Evolutionary conservation across 2,113 vertebrate species (phyloP).

Genomic region (Cisticola juncidis): DNA sequence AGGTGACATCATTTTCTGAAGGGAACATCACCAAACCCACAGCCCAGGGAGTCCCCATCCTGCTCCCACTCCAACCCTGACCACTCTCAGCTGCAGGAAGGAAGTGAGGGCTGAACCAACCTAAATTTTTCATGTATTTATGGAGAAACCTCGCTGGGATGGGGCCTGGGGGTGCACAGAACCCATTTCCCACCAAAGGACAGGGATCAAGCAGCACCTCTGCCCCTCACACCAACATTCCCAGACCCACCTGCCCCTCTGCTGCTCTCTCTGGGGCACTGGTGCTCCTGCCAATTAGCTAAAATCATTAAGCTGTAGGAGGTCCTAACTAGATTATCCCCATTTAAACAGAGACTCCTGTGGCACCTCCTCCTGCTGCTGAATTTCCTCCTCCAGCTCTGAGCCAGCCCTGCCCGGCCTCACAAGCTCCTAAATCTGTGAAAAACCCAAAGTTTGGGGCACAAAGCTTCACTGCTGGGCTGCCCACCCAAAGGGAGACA

Average conservation of each 20-base stretch:
- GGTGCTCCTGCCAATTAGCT: background rate
- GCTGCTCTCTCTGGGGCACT: background rate
- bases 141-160: background rate
- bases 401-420: background rate
- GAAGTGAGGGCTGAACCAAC: background rate
- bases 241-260: background rate
- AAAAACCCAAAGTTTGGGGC: background rate
- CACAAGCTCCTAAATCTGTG: background rate
- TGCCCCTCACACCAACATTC: fast-evolving
- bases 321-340: background rate
- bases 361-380: background rate
- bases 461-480: background rate
- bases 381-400: background rate
- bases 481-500: background rate
- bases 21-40: background rate
- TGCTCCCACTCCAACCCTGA: background rate
- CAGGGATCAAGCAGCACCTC: background rate
- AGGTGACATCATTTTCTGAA: background rate
- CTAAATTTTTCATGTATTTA: fast-evolving
- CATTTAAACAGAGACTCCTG: background rate
- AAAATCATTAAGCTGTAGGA: background rate
- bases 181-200: background rate
- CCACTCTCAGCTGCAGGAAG: fast-evolving
- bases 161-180: background rate
- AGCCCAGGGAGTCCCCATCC: background rate